Conservation (phyloP, 35 echinoderm and acorn worm genomes). For the Heliocidaris erythrogramma region DNA sequence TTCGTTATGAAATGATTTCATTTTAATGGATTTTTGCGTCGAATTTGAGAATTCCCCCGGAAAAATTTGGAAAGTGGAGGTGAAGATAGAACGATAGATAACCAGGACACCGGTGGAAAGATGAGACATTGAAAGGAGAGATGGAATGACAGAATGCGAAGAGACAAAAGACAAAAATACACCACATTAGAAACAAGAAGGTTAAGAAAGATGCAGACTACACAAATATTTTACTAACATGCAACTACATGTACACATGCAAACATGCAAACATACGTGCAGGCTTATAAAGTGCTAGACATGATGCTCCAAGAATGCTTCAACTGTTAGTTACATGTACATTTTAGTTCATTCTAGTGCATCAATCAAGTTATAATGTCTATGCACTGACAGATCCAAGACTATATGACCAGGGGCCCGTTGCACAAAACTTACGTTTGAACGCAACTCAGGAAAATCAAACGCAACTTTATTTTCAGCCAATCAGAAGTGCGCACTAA, state of each 20-base stretch:
- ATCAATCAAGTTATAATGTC: no score
- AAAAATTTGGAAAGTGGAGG: neutral
- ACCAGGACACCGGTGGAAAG: neutral
- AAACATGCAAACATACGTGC: neutral
- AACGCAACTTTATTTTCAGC: no score
- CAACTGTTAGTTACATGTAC: no score
- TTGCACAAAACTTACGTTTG: no score
- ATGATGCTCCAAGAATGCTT: neutral
- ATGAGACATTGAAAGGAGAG: neutral
- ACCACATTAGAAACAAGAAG: neutral
- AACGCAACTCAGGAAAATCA: no score
- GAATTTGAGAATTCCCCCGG: neutral
- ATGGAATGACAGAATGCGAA: neutral
- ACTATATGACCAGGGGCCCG: no score
- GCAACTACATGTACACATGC: neutral
- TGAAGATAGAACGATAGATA: neutral
- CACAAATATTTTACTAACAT: neutral
- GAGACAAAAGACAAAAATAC: conserved; percentile 12
- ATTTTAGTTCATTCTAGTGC: no score
- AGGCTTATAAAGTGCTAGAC: neutral
- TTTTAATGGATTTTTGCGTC: neutral
- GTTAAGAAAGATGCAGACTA: neutral
- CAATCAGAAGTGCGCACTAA: no score
- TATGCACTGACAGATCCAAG: no score
- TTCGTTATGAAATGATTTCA: neutral